These are phyloP conservation scores for Phacellophora camtschatica DNA, from an alignment of 30 jellyfish, hydroid and myxozoan species.

Conservation along the genomic window DNA sequence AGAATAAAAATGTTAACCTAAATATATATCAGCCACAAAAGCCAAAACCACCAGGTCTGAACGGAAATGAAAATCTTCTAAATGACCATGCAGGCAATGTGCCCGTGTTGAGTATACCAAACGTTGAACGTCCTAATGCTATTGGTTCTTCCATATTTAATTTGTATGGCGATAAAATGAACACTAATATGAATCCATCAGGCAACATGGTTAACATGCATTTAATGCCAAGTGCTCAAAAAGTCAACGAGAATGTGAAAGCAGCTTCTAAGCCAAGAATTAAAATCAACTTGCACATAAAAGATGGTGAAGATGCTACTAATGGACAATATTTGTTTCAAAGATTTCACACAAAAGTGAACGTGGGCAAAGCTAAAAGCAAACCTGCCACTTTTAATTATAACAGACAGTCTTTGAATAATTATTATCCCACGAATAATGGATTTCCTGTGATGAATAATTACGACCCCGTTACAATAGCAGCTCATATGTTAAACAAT, in stretches of 20 bases:
- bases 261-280: neutral
- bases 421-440: too few species aligned
- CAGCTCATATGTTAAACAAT: too few species aligned
- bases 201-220: constrained; percentile 25
- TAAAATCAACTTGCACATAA: constrained; percentile 31
- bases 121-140: neutral
- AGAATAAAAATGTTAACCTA: constrained; percentile 9
- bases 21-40: constrained; percentile 48
- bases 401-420: neutral
- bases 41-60: neutral
- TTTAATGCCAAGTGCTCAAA: constrained; percentile 7
- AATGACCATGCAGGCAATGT: neutral
- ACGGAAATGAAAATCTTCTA: neutral
- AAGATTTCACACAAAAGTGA: constrained; percentile 6
- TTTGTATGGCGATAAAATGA: neutral
- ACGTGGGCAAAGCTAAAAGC: neutral
- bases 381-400: neutral
- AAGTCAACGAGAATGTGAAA: neutral
- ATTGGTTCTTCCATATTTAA: constrained; percentile 16
- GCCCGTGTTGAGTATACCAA: constrained; percentile 14
- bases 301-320: constrained; percentile 31
- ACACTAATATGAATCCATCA: neutral
- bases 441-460: neutral
- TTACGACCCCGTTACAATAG: neutral
- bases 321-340: constrained; percentile 31